Percentiles rank a stretch among this genome's conserved stretches.
phyloP scores from a whole-genome alignment of 2,113 vertebrate genomes.

The Tenebrosternarchus preto region DNA sequence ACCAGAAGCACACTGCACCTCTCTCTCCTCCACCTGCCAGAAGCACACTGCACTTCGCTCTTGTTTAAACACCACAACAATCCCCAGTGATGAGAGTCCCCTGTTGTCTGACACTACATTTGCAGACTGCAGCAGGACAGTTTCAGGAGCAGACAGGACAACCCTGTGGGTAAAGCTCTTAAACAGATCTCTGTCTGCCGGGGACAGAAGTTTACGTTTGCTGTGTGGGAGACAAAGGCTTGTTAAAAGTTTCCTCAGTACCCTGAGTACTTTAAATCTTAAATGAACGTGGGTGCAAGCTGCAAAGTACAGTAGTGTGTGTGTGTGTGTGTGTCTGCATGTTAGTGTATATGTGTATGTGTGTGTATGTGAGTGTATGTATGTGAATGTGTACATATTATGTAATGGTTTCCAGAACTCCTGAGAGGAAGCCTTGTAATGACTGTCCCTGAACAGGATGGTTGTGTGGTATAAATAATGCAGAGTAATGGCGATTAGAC shows the following conservation, averaged over 20 bases:
- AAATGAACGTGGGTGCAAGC: no score
- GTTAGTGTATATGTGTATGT: conserved; percentile 32
- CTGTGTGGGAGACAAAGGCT: neutral
- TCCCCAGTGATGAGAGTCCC: neutral
- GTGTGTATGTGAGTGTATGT: conserved; percentile 20
- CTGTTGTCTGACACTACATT: neutral
- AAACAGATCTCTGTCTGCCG: neutral
- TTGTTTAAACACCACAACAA: neutral
- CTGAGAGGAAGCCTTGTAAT: conserved; percentile 64
- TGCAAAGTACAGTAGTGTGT: neutral
- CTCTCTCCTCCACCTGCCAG: neutral
- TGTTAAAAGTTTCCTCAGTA: neutral
- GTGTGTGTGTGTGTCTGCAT: neutral
- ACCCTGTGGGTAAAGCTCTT: neutral
- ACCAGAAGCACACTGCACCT: neutral
- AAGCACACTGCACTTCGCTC: neutral
- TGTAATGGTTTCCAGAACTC: conserved; percentile 53
- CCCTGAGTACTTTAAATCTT: neutral
- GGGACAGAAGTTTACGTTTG: neutral
- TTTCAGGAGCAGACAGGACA: neutral
- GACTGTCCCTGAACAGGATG: conserved; percentile 60
- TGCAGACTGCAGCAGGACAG: neutral
- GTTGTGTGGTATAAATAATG: conserved; percentile 77
- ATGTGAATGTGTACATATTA: conserved; percentile 46
- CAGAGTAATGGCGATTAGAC: conserved; percentile 69